phyloP scores from a whole-genome alignment of 2,888 invertebrate genomes.

The Tipula helvola region DNA sequence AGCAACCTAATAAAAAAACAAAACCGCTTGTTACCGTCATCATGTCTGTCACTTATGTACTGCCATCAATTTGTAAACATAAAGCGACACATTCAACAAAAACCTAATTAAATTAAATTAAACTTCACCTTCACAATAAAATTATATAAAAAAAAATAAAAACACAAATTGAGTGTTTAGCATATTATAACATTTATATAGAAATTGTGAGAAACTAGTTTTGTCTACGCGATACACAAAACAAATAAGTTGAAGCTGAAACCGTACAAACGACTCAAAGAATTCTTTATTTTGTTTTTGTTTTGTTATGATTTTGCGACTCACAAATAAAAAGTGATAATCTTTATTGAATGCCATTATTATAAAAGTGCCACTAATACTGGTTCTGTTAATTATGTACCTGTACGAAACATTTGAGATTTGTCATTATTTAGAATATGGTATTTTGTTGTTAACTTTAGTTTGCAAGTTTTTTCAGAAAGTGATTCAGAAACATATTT shows the following conservation, averaged over 20 bases:
- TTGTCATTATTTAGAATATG: neutral
- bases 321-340: neutral
- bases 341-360: neutral
- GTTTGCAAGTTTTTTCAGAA: neutral
- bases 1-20: neutral
- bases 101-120: neutral
- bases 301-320: neutral
- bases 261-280: neutral
- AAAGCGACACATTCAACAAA: neutral
- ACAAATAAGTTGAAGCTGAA: neutral
- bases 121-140: neutral
- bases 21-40: neutral
- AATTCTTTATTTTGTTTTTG: neutral
- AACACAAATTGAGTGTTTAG: neutral
- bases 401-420: neutral
- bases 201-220: neutral
- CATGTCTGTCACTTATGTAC: neutral
- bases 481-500: too few species aligned
- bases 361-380: neutral
- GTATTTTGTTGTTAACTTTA: neutral
- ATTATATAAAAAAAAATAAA: neutral
- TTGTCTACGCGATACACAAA: neutral
- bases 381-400: neutral
- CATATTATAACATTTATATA: neutral
- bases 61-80: neutral